phyloP scores from a whole-genome alignment of 2,113 vertebrate genomes.

The Centropus bengalensis region DNA sequence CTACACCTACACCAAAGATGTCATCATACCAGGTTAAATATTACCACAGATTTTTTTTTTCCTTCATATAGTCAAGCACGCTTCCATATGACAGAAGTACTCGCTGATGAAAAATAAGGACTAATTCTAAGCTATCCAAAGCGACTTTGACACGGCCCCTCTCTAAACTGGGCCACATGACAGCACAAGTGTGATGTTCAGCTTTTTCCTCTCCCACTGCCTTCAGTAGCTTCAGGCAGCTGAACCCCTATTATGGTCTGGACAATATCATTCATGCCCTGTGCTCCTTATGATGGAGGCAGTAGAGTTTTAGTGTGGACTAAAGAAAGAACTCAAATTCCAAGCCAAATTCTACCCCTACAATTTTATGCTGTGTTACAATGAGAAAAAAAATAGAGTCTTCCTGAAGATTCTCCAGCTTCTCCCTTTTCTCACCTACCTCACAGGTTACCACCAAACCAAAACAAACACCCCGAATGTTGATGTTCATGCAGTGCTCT shows the following conservation, averaged over 20 bases:
- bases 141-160: not conserved
- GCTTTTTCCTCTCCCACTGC: not conserved
- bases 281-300: not conserved
- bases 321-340: not conserved
- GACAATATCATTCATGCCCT: not conserved
- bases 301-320: not conserved
- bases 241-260: not conserved
- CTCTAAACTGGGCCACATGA: not conserved
- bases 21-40: not conserved
- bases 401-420: not conserved
- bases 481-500: slow-evolving; percentile 30
- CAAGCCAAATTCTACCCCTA: not conserved
- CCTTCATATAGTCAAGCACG: not conserved
- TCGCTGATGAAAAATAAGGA: not conserved
- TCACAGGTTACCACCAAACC: not conserved
- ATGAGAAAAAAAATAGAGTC: not conserved
- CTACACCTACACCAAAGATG: not conserved
- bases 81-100: rapidly evolving
- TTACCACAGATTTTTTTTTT: not conserved
- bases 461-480: slow-evolving; percentile 28
- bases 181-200: not conserved
- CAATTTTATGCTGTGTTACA: not conserved
- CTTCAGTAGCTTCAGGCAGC: not conserved
- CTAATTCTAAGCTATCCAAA: not conserved
- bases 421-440: not conserved